Conservation (phyloP, 2,797 vertebrate genomes). For the Enteromius viviparus region DNA sequence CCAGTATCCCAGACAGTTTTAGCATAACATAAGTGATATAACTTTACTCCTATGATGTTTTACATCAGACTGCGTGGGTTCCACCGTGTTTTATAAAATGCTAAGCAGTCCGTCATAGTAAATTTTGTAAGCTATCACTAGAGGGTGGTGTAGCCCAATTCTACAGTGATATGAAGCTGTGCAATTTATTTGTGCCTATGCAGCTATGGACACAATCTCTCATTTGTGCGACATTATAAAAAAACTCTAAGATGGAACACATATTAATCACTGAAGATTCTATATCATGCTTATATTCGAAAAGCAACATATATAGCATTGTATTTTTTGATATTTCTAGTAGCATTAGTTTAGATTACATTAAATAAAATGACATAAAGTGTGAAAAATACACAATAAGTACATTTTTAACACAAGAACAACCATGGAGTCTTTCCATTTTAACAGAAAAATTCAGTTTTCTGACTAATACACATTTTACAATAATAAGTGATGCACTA, state of each 20-base stretch:
- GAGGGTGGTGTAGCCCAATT: conserved; percentile 56
- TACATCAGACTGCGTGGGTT: not conserved
- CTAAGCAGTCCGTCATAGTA: not conserved
- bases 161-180: not conserved
- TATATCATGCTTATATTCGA: not conserved
- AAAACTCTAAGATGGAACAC: not conserved
- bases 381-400: not conserved
- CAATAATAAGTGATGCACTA: no score
- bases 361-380: not conserved
- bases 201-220: not conserved
- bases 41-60: not conserved
- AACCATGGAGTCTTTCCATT: not conserved
- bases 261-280: not conserved
- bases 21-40: not conserved
- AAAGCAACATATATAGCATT: not conserved
- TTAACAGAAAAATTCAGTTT: not conserved
- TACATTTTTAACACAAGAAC: no score
- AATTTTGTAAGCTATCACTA: conserved; percentile 55
- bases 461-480: not conserved
- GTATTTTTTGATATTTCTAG: not conserved
- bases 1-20: conserved; percentile 6
- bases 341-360: not conserved
- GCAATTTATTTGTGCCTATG: not conserved
- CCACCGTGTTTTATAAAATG: not conserved
- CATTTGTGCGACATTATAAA: not conserved